These are phyloP conservation scores for Asobara japonica DNA, from an alignment of 1,140 invertebrate genomes.

Conservation along the genomic window DNA sequence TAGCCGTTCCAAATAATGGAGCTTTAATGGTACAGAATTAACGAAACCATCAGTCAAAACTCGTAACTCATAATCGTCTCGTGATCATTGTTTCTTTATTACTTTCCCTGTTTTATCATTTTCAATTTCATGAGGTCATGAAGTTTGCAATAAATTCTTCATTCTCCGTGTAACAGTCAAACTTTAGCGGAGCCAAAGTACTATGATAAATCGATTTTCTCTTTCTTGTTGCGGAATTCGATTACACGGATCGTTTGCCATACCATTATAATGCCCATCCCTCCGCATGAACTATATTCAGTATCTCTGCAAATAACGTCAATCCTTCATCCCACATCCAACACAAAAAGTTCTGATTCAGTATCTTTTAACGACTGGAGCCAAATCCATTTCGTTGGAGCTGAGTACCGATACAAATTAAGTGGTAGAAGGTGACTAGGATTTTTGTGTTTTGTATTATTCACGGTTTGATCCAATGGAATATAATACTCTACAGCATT, in stretches of 20 bases:
- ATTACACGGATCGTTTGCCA: conserved; percentile 28
- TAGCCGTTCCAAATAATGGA: neutral
- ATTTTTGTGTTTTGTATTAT: too few species aligned
- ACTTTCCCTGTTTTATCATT: too few species aligned
- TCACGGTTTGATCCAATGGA: too few species aligned
- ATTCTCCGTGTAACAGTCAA: neutral
- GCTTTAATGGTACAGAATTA: neutral
- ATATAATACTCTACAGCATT: too few species aligned
- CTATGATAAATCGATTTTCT: neutral
- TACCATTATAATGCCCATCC: conserved; percentile 12
- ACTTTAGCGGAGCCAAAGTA: neutral
- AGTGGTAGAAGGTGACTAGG: too few species aligned
- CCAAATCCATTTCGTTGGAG: too few species aligned
- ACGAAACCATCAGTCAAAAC: neutral
- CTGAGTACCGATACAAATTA: too few species aligned
- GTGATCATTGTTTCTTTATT: neutral
- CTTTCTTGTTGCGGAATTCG: conserved; percentile 14
- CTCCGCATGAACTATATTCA: neutral
- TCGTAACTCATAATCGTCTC: neutral
- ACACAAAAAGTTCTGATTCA: neutral
- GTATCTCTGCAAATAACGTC: neutral
- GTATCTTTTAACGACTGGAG: too few species aligned
- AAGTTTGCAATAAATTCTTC: neutral
- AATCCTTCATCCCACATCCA: neutral
- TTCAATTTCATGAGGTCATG: neutral